Evolutionary conservation across 2,888 invertebrate species (phyloP), one percentile per base, ranked within the genome.

Genomic region (Pandemis corylana): DNA sequence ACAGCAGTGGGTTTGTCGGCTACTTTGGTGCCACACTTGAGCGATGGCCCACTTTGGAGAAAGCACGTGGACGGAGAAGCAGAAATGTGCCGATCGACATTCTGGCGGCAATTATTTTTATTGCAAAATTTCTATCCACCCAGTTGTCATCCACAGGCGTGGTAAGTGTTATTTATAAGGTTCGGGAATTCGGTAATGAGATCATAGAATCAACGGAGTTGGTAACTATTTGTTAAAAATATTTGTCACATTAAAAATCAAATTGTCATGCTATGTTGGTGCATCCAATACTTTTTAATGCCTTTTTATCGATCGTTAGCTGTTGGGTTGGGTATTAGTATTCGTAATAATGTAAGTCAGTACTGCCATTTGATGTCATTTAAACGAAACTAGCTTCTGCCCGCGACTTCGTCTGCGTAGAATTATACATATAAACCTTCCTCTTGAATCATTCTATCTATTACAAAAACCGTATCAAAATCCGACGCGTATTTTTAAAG

Each of bases 1-100:
- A 76, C 76, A 6, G 71, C 75, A 10, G 71, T 71, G 13, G 74
- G 75, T 7, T 12, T 76, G 12, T 71, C 74, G n/a, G 74, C 76
- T 0, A 76, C 76, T 6, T 28, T 76, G 4, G 36, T 76, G 6
- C 76, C 76, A 2, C 20, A 75, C 28, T 41, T 76, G 10, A 49
- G 75, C n/a, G 76, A 76, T 44, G 76, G 76, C 2, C 76, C 76
- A 5, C 68, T 76, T 2, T 76, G 76, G 76, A 72, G 56, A 15
- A 71, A 71, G 28, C 42, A 68, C 62, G 62, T 76, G 13, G 76
- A 75, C 5, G 76, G 75, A 0, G 71, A 76, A 42, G 74, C 76
- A 7, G 68, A 71, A 15, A 36, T 75, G 9, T 76, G 76, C 62
- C 71, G 76, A 2, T 28, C 42, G 7, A 71, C 74, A 2, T 76